These are phyloP conservation scores for Ptychoptera albimana DNA, from an alignment of 2,888 invertebrate species.

Conservation along the genomic window DNA sequence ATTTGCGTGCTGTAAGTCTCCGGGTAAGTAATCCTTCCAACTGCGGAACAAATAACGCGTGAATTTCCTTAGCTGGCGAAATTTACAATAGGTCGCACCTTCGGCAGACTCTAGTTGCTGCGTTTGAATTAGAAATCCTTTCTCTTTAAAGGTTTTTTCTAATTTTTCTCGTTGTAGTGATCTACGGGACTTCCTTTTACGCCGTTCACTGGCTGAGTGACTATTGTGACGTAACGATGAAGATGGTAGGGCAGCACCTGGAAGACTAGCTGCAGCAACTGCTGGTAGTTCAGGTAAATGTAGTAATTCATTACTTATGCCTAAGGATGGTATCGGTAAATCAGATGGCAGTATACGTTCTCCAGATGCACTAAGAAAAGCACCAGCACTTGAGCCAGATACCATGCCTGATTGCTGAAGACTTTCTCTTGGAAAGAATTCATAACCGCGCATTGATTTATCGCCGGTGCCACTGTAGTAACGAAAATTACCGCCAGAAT, in stretches of 20 bases:
- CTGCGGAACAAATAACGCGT: constrained; percentile 81
- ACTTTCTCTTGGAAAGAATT: constrained; percentile 58
- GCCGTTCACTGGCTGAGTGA: constrained; percentile 20
- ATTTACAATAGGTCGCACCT: constrained; percentile 87
- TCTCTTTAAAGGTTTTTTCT: constrained; percentile 84
- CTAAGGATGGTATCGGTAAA: constrained; percentile 18
- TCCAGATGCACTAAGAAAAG: constrained; percentile 34
- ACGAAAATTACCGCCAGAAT: constrained; percentile 73
- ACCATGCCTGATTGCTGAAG: constrained; percentile 41
- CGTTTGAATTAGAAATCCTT: constrained; percentile 83
- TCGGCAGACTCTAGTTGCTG: constrained; percentile 86
- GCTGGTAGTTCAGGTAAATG: constrained; percentile 24
- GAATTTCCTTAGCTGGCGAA: constrained; percentile 76
- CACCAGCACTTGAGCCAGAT: constrained; percentile 35
- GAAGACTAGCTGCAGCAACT: constrained; percentile 19
- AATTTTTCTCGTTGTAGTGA: constrained; percentile 75
- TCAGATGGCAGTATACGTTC: constrained; percentile 27
- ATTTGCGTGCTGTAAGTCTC: constrained; percentile 36
- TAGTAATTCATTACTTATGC: constrained; percentile 24
- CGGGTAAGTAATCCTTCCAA: constrained; percentile 86
- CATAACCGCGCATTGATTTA: constrained; percentile 60
- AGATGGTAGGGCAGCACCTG: constrained; percentile 14
- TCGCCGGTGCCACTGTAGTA: constrained; percentile 78
- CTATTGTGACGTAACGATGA: constrained; percentile 27
- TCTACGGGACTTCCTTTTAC: constrained; percentile 61